phyloP scores from a whole-genome alignment of 2,888 invertebrate genomes.

The Dromius quadrimaculatus region DNA sequence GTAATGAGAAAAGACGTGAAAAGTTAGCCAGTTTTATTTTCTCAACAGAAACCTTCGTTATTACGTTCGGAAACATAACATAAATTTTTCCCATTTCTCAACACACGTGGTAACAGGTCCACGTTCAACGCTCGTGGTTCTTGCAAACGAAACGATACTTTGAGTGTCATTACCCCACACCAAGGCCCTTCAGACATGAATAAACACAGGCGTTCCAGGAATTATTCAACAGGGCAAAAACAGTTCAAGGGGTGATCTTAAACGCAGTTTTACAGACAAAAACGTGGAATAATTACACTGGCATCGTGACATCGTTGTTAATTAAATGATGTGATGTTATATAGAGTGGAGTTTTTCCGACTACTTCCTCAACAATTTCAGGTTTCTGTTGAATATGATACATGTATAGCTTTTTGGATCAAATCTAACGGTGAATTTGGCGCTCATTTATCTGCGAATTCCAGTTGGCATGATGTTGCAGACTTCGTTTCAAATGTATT shows the following conservation, averaged over 20 bases:
- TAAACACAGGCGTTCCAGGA: neutral
- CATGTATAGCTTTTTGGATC: no score
- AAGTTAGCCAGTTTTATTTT: constrained; percentile 23
- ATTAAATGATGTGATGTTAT: no score
- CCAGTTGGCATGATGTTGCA: no score
- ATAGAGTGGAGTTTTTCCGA: no score
- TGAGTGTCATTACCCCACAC: constrained; percentile 6
- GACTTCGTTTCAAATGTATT: no score
- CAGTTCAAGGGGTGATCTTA: no score
- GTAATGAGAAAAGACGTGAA: constrained; percentile 11
- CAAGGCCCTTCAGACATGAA: neutral
- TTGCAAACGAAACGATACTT: constrained; percentile 20
- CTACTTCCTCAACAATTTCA: no score
- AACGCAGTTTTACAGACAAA: neutral
- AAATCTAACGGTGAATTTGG: no score
- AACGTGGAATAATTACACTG: neutral
- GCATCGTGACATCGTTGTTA: no score
- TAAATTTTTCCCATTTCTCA: constrained; percentile 20
- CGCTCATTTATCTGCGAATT: no score
- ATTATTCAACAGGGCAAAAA: constrained; percentile 16
- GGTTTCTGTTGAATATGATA: no score
- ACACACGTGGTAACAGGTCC: constrained; percentile 28
- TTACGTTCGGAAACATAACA: constrained; percentile 16
- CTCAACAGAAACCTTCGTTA: constrained; percentile 5
- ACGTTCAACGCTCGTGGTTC: neutral